Base-by-base conservation (phyloP, 2,797 vertebrate species). In the Gephyroberyx darwinii region DNA sequence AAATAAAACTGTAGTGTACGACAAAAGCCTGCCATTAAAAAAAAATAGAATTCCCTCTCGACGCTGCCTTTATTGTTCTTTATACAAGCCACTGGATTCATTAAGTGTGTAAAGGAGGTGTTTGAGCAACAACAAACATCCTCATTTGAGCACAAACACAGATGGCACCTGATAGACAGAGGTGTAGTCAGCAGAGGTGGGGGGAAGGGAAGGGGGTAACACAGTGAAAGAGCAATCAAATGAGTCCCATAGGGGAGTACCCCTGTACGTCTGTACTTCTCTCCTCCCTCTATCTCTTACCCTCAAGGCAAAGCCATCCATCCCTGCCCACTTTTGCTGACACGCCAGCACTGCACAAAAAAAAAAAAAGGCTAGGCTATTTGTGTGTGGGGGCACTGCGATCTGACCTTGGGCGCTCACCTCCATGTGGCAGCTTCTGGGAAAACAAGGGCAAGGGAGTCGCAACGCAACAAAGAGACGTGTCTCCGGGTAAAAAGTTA, bases 311-410 rank as follows among this genome's bases (percentile, higher is more conserved):
- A 72, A 83, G 68, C 76, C 71, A 85, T 88, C 75, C 74, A 88
- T 86, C 79, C 80, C 71, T 86, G 80, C 77, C 78, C 74, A 84
- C 74, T 89, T 89, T 69, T 85, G 87, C 82, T 88, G 86, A 90
- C 77, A 84, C 1, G 63, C 66, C 67, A 77, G 78, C 67, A 50
- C 54, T 66, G 55, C 62, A 65, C 51, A 71, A 52, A 66, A 52
- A 71, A 19, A 66, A n/a, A 16, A 67, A 70, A 56, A 16, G 33
- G 20, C 61, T 8, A 13, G 75, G 70, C 81, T 86, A 78, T 84
- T 85, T 82, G 55, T 79, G 80, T 72, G 76, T 19, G 53, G 67
- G 75, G 80, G 65, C 57, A 81, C 61, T 57, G 60, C 7, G 48
- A 62, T 66, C 58, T 88, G 88, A 91, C 87, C 89, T 91, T 90